phyloP scores from a whole-genome alignment of 2,113 vertebrate genomes.

The Scalopus aquaticus region DNA sequence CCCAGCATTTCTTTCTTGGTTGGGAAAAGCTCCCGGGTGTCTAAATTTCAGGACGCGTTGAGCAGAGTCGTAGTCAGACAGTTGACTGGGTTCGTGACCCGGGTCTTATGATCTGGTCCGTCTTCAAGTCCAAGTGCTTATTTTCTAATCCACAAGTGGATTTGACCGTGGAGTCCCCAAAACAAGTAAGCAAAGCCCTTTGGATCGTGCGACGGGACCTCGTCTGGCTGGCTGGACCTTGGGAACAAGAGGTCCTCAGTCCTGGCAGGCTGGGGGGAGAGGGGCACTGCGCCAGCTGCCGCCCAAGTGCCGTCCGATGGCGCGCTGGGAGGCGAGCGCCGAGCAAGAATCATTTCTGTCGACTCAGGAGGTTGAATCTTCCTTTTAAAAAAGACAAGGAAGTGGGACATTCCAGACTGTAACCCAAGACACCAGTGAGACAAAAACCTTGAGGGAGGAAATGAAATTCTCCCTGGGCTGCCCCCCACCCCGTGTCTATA shows the following conservation, averaged over 20 bases:
- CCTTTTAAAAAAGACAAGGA: constrained; percentile 27
- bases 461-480: constrained; percentile 8
- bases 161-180: neutral
- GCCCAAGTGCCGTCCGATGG: neutral
- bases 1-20: neutral
- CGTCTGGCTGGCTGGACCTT: constrained; percentile 23
- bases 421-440: constrained; percentile 50
- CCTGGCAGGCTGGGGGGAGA: constrained; percentile 27
- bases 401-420: constrained; percentile 53
- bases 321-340: neutral
- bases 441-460: constrained; percentile 41
- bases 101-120: neutral
- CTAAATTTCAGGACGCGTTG: neutral
- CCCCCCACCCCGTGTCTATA: neutral
- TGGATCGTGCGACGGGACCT: neutral
- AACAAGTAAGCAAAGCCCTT: neutral
- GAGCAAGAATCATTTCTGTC: constrained; percentile 52
- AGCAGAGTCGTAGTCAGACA: neutral
- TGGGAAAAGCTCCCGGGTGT: neutral
- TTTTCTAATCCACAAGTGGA: neutral
- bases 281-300: constrained; percentile 31
- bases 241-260: constrained; percentile 30
- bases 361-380: constrained; percentile 36
- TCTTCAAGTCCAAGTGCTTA: neutral
- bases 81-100: neutral